Evolutionary conservation across 2,113 vertebrate species (phyloP), one percentile per base, ranked within the genome.

Genomic region (Atrichornis clamosus): DNA sequence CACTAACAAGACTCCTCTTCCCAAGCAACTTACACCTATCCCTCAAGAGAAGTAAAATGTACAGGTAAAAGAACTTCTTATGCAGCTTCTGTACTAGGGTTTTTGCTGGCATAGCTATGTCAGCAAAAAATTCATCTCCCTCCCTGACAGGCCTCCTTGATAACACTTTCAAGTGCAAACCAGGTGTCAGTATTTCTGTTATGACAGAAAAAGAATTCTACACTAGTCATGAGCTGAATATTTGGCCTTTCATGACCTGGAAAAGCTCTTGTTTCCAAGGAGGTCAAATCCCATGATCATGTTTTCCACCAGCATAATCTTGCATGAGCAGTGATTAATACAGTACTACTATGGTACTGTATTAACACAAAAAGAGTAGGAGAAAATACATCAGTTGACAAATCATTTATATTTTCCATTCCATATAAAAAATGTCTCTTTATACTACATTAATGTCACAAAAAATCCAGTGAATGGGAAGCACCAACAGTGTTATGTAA

Each of bases 121-220:
- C 84, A 94, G 94, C 75, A 95, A 94, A 96, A 96, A 93, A 89
- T 6, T 79, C 58, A 55, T 80, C 90, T 67, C 67, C 82, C 46
- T 95, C 62, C 35, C 49, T 76, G 68, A 87, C 89, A 93, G 63
- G 56, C 59, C 68, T 97, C 63, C 81, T 85, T 89, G 90, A 47
- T 80, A 85, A 84, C n/a, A 41, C 78, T 95, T 97, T 93, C 44
- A 96, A 93, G 84, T 95, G 91, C 85, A 96, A 93, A 95, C 65
- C 81, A 93, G 65, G 77, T 76, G 62, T 86, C 85, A 74, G 82
- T 63, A 82, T 76, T 93, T 80, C 87, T 93, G 79, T 50, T 91
- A 86, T 19, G 52, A 70, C 17, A 92, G 44, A 35, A 85, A 80
- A 63, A 59, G 32, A 78, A 26, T 84, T 86, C 59, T 70, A 32